Conservation (phyloP, 2,888 invertebrate species). For the Drepanosiphum platanoidis region DNA sequence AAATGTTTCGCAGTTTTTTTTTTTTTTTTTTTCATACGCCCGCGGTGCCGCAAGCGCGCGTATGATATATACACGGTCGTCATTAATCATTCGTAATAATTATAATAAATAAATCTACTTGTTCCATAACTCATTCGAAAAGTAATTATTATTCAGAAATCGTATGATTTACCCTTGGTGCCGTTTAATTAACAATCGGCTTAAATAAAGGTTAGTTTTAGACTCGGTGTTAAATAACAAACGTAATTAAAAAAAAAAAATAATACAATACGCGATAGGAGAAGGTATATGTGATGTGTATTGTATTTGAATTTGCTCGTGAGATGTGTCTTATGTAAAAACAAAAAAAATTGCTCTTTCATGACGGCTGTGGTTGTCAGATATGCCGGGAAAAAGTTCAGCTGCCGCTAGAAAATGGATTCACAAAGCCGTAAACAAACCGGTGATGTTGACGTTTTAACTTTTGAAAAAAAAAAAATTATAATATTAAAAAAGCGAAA, state of each 20-base stretch:
- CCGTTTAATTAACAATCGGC: background rate
- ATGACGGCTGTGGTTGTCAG: conserved; percentile 51
- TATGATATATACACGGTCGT: no score
- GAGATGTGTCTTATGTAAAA: background rate
- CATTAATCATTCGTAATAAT: background rate
- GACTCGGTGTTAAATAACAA: background rate
- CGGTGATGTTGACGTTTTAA: conserved; percentile 54
- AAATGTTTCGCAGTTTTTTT: no score
- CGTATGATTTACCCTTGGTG: background rate
- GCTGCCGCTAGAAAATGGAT: conserved; percentile 26
- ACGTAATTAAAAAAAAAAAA: conserved; percentile 31
- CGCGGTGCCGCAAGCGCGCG: no score
- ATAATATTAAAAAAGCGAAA: conserved; percentile 14
- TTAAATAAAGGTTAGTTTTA: background rate
- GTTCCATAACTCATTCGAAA: background rate
- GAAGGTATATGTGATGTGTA: background rate
- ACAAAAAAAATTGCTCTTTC: conserved; percentile 29
- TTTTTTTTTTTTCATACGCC: background rate
- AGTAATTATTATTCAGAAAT: background rate
- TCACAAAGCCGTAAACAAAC: conserved; percentile 51
- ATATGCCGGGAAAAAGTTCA: conserved; percentile 37
- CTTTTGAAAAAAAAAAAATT: conserved; percentile 16
- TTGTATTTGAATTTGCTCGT: conserved; percentile 29
- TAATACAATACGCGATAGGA: background rate
- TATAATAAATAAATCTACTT: background rate